Conservation (phyloP, 2,113 vertebrate genomes). For the Albula glossodonta region DNA sequence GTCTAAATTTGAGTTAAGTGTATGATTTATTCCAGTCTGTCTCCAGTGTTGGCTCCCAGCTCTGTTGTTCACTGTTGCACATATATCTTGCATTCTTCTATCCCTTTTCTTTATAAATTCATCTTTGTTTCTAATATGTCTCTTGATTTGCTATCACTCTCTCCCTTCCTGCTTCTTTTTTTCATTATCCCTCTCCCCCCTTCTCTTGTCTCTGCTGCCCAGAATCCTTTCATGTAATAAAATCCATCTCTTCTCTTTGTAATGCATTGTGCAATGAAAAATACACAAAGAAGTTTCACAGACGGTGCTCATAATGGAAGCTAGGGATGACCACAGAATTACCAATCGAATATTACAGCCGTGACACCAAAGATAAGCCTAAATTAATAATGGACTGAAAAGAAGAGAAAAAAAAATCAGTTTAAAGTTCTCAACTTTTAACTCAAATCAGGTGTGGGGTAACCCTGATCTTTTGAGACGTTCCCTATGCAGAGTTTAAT, state of each 20-base stretch:
- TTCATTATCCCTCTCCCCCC: not conserved
- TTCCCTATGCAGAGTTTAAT: not conserved
- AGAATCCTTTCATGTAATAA: not conserved
- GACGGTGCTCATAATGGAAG: too few species aligned
- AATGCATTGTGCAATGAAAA: not conserved
- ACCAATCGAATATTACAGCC: too few species aligned
- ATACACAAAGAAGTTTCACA: too few species aligned
- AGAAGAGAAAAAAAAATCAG: not conserved
- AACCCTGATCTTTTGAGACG: not conserved
- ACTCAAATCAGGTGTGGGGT: not conserved
- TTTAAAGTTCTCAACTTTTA: not conserved
- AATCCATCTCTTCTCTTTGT: slow-evolving; percentile 7
- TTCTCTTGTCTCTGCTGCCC: not conserved
- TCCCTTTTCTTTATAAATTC: not conserved
- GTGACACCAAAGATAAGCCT: not conserved
- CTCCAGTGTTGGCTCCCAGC: too few species aligned
- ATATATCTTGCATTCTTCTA: too few species aligned
- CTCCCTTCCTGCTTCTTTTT: not conserved
- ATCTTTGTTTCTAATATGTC: not conserved
- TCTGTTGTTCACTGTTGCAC: too few species aligned
- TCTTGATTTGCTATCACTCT: too few species aligned
- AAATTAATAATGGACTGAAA: too few species aligned
- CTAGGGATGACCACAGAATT: too few species aligned
- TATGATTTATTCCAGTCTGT: too few species aligned
- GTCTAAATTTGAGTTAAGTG: too few species aligned